Conservation (phyloP, 2,797 vertebrate species). For the Rhinophrynus dorsalis region DNA sequence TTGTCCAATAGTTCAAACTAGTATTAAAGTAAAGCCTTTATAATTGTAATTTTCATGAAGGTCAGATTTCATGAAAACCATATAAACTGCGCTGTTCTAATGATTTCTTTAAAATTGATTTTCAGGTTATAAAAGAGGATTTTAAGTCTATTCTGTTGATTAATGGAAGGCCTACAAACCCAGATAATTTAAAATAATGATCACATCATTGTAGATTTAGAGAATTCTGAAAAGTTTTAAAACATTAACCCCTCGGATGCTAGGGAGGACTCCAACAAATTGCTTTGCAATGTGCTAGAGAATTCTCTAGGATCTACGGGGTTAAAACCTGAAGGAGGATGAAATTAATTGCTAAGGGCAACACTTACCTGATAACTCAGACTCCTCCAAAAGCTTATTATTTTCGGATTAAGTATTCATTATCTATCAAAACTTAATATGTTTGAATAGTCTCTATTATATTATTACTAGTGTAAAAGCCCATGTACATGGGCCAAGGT, state of each 20-base stretch:
- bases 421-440: too few relatives aligned
- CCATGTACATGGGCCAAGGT: too few relatives aligned
- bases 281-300: too few relatives aligned
- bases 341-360: background rate
- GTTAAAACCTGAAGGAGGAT: conserved; percentile 12
- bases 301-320: too few relatives aligned
- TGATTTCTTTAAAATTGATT: conserved; percentile 53
- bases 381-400: too few relatives aligned
- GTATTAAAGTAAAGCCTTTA: conserved; percentile 46
- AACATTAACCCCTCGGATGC: too few relatives aligned
- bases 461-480: too few relatives aligned
- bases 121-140: conserved; percentile 50
- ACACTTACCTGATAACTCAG: background rate
- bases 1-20: conserved; percentile 44
- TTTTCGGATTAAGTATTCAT: too few relatives aligned
- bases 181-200: conserved; percentile 50
- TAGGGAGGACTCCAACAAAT: too few relatives aligned
- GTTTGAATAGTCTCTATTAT: too few relatives aligned
- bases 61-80: conserved; percentile 53
- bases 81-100: conserved; percentile 52
- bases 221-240: conserved; percentile 14
- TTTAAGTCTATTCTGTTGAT: conserved; percentile 44
- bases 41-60: conserved; percentile 57
- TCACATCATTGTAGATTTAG: conserved; percentile 23
- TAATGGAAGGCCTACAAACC: conserved; percentile 40